Base-by-base conservation (phyloP, 2,888 invertebrate species). In the Callyntrura sp. region DNA sequence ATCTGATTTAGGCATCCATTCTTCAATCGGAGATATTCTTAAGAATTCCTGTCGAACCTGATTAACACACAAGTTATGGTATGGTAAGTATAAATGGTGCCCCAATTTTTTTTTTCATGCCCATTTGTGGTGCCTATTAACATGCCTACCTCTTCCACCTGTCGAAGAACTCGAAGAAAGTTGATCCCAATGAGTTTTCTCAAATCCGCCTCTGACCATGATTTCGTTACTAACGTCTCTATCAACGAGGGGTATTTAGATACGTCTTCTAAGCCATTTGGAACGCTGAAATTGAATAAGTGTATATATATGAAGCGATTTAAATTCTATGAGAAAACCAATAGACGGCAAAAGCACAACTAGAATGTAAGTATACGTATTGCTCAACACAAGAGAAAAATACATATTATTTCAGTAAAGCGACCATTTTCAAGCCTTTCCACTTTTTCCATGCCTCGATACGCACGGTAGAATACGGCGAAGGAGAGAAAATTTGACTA, bases 101-200 rank as follows among this genome's bases (percentile, higher is more conserved):
- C 43, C n/a, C 6, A 57, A 14, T 57, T 6, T 2, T 17, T 57
- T 55, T 57, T 17, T 17, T 35, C 45, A 20, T 17, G 35, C 35
- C 35, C 35, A 35, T 14, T 70, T 70, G 3, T 9, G n/a, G n/a
- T 25, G 23, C n/a, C n/a, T n/a, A n/a, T 62, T n/a, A 23, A 2
- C 25, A 6, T 0, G 60, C 84, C 93, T 94, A 98, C 96, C 95
- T 96, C 96, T 94, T 97, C 97, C 85, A 97, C 97, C 92, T 95
- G 95, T 76, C 94, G 94, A 93, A 98, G 96, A 93, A 97, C 98
- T 94, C 98, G 96, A 94, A 98, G 95, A 94, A 97, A 96, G 95
- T 98, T 97, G 94, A 96, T 96, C 85, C 98, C 98, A 55, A 97
- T 97, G 94, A 98, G 95, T 95, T 97, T 96, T 92, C 97, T 96